Evolutionary conservation across 2,113 vertebrate genomes (phyloP).

Genomic region (Camelus dromedarius): DNA sequence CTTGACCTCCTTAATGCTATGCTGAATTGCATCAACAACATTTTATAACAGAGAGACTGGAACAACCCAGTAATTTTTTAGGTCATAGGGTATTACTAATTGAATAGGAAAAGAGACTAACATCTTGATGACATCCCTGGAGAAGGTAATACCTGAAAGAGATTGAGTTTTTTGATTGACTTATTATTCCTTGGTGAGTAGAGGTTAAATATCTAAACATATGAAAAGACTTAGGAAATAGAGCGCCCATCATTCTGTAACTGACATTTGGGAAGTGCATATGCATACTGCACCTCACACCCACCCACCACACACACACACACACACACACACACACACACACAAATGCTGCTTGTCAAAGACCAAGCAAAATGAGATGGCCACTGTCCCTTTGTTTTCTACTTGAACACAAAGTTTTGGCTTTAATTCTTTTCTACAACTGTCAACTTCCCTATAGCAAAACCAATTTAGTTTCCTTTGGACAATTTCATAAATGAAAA

Average conservation of each 20-base stretch:
- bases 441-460: slow-evolving; percentile 52
- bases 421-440: slow-evolving; percentile 41
- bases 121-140: slow-evolving; percentile 68
- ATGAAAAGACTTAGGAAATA: slow-evolving; percentile 40
- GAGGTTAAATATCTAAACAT: slow-evolving; percentile 61
- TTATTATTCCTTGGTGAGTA: slow-evolving; percentile 77
- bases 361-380: background rate
- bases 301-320: background rate
- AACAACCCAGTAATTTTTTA: slow-evolving; percentile 75
- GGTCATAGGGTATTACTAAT: slow-evolving; percentile 77
- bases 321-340: background rate
- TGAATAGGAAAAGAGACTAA: slow-evolving; percentile 71
- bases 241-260: background rate
- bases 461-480: slow-evolving; percentile 61
- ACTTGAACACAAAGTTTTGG: background rate
- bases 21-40: slow-evolving; percentile 55
- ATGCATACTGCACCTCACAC: fast-evolving
- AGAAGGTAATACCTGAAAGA: slow-evolving; percentile 65
- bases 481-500: slow-evolving; percentile 63
- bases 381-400: background rate
- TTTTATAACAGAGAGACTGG: slow-evolving; percentile 59
- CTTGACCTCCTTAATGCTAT: slow-evolving; percentile 75
- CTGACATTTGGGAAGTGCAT: background rate
- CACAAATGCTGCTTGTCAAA: background rate
- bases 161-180: slow-evolving; percentile 78